A percentile compares a stretch with the other conserved stretches of the same genome.
phyloP scores from a whole-genome alignment of 1,140 invertebrate species.

The Bradynema listronoti region DNA sequence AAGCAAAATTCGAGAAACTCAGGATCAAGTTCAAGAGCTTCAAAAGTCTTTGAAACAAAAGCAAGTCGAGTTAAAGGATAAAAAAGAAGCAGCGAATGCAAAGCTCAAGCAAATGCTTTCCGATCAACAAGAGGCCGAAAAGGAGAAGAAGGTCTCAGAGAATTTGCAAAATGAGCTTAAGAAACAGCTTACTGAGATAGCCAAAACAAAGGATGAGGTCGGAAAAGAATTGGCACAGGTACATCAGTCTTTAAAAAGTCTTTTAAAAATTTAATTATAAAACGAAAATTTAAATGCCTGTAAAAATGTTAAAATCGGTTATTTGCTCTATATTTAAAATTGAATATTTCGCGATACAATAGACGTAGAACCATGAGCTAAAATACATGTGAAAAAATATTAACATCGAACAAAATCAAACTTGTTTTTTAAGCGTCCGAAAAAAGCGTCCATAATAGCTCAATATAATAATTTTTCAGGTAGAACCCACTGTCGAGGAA shows the following conservation, averaged over 20 bases:
- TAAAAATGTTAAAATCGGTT: too few relatives aligned
- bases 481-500: conserved; percentile 96
- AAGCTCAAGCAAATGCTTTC: conserved; percentile 91
- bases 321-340: too few relatives aligned
- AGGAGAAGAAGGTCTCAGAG: conserved; percentile 94
- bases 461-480: conserved; percentile 34
- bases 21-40: conserved; percentile 98
- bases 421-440: too few relatives aligned
- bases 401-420: too few relatives aligned
- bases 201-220: conserved; percentile 81
- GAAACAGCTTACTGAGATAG: conserved; percentile 74
- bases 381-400: too few relatives aligned
- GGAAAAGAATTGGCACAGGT: conserved; percentile 84
- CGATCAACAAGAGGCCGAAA: conserved; percentile 98
- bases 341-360: too few relatives aligned
- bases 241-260: too few relatives aligned
- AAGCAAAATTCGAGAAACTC: conserved; percentile 96
- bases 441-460: too few relatives aligned
- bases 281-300: too few relatives aligned
- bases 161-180: conserved; percentile 84
- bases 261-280: too few relatives aligned
- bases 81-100: conserved; percentile 94
- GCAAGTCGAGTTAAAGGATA: conserved; percentile 88
- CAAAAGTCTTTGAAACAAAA: conserved; percentile 96
- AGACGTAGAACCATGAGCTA: too few relatives aligned